Evolutionary conservation across 1,140 invertebrate genomes (phyloP), one percentile per base, ranked within the genome.

Genomic region (Drosophila aff.): DNA sequence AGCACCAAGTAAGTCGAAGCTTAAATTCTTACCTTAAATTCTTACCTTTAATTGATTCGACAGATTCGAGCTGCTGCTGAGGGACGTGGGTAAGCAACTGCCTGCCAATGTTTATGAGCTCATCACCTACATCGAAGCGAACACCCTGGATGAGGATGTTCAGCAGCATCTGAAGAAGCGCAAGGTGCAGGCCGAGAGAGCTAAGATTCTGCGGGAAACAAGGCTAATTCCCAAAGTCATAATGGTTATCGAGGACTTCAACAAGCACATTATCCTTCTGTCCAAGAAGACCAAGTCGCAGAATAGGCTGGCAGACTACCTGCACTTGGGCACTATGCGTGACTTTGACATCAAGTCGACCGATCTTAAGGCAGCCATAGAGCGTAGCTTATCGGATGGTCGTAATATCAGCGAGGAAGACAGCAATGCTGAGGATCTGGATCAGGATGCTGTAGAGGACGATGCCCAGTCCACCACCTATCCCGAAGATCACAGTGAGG

Each of bases 141-240:
- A 93, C 31, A 82, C 92, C n/a, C 55, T 92, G 13, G 89, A 92
- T 13, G 81, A 82, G 43, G 79, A 91, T 18, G 71, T 76, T 7
- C 53, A 79, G 31, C 64, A 74, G 69, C 71, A 77, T 31, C 28
- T 78, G 0, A 76, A 75, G 13, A 91, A 90, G 23, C 78, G 79
- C 18, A 91, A 94, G 60, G 82, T 93, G 0, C 84, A 86, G 23
- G 78, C 91, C 0, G 92, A 94, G 47, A 94, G 94, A 18, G 94
- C 93, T n/a, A 95, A 95, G 93, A 93, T 95, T 44, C 84, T 95
- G 9, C 93, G 93, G 44, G 94, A 95, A 86, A 94, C 94, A 0
- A 94, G 94, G 76, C 76, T 92, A 5, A 95, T 95, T 77, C 95
- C 95, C 4, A 94, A 94, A 65, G 93, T 95, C 0, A 91, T 95